phyloP scores from a whole-genome alignment of 2,113 vertebrate species.

The Odocoileus hemionus region DNA sequence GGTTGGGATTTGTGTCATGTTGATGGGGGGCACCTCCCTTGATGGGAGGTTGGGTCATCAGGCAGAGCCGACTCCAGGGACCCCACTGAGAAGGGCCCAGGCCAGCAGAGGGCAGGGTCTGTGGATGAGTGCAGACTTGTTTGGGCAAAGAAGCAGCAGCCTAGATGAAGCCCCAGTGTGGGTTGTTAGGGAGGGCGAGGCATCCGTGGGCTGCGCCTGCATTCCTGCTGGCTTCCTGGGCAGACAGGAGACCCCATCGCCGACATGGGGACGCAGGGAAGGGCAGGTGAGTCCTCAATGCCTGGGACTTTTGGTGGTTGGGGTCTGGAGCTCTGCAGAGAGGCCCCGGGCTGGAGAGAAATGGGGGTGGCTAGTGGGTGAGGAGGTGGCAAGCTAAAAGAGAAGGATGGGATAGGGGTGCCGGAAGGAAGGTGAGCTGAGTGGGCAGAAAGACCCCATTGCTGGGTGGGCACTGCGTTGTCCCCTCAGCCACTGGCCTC shows the following conservation, averaged over 20 bases:
- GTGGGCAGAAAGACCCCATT: background rate
- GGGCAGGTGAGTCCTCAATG: background rate
- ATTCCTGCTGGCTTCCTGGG: background rate
- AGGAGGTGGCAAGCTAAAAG: background rate
- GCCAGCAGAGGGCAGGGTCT: background rate
- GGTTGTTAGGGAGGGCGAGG: background rate
- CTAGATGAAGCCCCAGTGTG: background rate
- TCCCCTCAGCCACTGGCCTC: background rate
- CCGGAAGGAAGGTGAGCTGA: background rate
- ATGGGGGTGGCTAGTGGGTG: no score
- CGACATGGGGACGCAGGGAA: background rate
- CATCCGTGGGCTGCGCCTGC: fast-evolving
- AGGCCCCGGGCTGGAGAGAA: background rate
- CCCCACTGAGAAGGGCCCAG: background rate
- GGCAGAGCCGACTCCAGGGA: background rate
- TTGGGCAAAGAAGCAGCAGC: background rate
- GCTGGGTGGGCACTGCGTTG: background rate
- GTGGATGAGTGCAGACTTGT: background rate
- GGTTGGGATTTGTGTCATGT: background rate
- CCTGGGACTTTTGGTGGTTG: background rate
- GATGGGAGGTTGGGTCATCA: background rate
- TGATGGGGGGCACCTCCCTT: background rate
- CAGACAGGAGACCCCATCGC: background rate
- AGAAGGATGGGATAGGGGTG: background rate
- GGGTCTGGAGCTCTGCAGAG: background rate